Conservation (phyloP, 2,113 vertebrate genomes). For the Myanophis thanlyinensis region DNA sequence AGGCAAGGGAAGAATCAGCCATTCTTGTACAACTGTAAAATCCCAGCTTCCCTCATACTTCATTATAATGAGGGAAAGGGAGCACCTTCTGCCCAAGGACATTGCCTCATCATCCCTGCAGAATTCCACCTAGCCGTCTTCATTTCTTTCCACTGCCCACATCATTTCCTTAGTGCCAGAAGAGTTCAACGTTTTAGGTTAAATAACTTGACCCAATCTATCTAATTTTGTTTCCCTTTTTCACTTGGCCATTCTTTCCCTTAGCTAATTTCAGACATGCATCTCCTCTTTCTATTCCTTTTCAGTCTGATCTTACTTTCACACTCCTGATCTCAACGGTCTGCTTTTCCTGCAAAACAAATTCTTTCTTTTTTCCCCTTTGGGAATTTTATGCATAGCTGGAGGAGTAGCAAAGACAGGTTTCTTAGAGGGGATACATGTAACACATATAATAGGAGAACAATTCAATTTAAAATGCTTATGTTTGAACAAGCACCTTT, state of each 20-base stretch:
- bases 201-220: neutral
- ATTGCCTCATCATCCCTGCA: neutral
- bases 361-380: neutral
- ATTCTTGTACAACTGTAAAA: neutral
- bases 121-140: neutral
- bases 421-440: neutral
- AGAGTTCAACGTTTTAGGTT: neutral
- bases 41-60: neutral
- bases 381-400: neutral
- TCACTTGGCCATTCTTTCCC: neutral
- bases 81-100: neutral
- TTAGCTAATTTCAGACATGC: neutral
- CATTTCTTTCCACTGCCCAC: neutral
- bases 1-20: neutral
- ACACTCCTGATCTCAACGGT: neutral
- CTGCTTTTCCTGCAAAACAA: neutral
- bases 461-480: neutral
- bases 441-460: neutral
- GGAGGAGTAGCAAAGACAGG: neutral
- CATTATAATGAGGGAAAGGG: neutral
- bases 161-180: neutral
- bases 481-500: neutral
- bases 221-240: neutral
- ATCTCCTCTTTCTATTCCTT: neutral
- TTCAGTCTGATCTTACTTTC: neutral